Conservation (phyloP, 2,888 invertebrate genomes). For the Augochlorella aurata region DNA sequence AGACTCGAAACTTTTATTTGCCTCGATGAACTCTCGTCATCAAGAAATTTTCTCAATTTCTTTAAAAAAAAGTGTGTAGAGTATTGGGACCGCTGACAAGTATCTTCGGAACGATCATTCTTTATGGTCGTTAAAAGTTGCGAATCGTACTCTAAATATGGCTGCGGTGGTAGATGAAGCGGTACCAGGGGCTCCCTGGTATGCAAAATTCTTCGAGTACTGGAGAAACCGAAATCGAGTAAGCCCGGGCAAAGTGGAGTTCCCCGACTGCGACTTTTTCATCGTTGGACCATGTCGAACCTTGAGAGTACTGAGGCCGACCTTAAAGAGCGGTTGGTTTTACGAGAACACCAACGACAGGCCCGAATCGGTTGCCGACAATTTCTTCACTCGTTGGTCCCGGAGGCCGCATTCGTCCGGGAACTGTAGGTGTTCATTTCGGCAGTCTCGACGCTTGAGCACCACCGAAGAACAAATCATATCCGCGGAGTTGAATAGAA, state of each 20-base stretch:
- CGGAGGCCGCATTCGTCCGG: constrained; percentile 77
- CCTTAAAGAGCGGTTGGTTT: constrained; percentile 68
- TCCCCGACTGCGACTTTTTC: constrained; percentile 78
- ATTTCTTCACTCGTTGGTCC: constrained; percentile 78
- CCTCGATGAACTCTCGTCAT: not conserved
- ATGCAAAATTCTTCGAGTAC: constrained; percentile 72
- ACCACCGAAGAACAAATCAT: constrained; percentile 72
- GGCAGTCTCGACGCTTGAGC: constrained; percentile 72
- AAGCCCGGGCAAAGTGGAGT: constrained; percentile 73
- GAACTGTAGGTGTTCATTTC: constrained; percentile 78
- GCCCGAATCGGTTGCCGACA: constrained; percentile 77
- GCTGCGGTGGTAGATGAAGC: constrained; percentile 52
- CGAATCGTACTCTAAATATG: constrained; percentile 48
- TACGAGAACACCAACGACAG: constrained; percentile 72
- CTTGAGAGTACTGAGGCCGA: constrained; percentile 72
- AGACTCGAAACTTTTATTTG: not conserved
- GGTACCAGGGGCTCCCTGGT: constrained; percentile 68
- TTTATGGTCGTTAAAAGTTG: constrained; percentile 58
- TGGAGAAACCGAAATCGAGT: constrained; percentile 76
- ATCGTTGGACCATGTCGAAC: constrained; percentile 76
- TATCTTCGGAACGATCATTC: constrained; percentile 10
- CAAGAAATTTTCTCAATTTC: not conserved
- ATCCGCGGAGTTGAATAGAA: constrained; percentile 76
- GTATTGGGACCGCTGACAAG: not conserved
- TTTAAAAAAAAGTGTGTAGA: not conserved